These are phyloP conservation scores for Himalopsyche japonica DNA, from an alignment of 2,888 invertebrate species.

Conservation along the genomic window DNA sequence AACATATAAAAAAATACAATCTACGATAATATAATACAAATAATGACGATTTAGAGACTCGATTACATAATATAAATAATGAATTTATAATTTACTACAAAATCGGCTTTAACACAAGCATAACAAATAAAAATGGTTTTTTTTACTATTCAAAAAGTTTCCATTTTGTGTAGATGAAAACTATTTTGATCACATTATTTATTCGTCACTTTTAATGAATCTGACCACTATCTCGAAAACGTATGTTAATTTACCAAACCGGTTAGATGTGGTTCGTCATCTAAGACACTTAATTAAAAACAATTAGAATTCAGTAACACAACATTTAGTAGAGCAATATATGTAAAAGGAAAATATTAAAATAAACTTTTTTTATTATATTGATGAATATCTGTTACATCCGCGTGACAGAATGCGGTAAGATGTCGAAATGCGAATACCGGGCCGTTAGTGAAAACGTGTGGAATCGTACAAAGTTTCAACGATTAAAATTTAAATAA, in stretches of 20 bases:
- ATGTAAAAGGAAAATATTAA: neutral
- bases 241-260: neutral
- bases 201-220: neutral
- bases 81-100: too few relatives aligned
- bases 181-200: neutral
- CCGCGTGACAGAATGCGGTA: too few relatives aligned
- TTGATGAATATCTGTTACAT: too few relatives aligned
- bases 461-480: too few relatives aligned
- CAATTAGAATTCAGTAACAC: neutral
- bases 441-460: too few relatives aligned
- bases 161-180: neutral
- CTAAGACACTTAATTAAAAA: neutral
- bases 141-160: neutral
- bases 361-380: neutral
- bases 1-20: too few relatives aligned
- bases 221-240: neutral
- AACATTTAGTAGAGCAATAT: neutral
- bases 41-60: too few relatives aligned
- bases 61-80: too few relatives aligned
- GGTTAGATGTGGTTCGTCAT: neutral
- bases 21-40: too few relatives aligned
- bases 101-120: too few relatives aligned
- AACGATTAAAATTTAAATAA: too few relatives aligned
- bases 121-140: neutral
- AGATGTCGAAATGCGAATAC: too few relatives aligned